A percentile compares a stretch with the other conserved stretches of the same genome.
Evolutionary conservation across 2,797 vertebrate genomes (phyloP).

Genomic region (Mormyrops attenuatus): DNA sequence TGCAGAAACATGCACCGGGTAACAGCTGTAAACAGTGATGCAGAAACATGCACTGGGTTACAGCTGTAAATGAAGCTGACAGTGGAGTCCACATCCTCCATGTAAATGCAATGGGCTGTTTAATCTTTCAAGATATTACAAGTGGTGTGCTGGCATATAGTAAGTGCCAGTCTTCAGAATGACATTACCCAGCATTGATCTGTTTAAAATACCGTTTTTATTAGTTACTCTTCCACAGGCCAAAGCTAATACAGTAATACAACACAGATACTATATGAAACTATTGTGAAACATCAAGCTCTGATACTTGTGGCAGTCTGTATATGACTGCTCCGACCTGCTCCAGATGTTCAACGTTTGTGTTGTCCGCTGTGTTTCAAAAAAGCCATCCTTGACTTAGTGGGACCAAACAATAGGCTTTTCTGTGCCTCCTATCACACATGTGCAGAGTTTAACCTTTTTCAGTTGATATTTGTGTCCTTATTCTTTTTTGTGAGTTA

Average conservation of each 20-base stretch:
- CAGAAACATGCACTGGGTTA: background rate
- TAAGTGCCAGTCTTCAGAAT: background rate
- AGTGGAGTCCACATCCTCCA: background rate
- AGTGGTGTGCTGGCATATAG: background rate
- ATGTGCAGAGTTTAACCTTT: background rate
- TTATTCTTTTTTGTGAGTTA: background rate
- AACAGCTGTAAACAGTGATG: background rate
- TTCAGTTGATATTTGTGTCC: background rate
- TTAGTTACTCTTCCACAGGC: background rate
- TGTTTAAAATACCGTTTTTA: constrained; percentile 6
- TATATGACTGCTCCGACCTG: background rate
- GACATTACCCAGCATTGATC: background rate
- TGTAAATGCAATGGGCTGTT: background rate
- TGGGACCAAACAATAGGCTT: background rate
- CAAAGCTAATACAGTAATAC: background rate
- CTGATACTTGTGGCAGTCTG: background rate
- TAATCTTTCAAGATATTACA: background rate
- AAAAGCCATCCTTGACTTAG: background rate
- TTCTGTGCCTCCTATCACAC: background rate
- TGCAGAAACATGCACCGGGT: background rate
- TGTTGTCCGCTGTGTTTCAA: background rate
- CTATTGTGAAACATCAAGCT: background rate
- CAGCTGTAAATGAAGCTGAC: background rate
- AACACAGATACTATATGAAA: background rate
- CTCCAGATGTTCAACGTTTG: background rate